Conservation (phyloP, 2,797 vertebrate species). For the Danio aesculapii region DNA sequence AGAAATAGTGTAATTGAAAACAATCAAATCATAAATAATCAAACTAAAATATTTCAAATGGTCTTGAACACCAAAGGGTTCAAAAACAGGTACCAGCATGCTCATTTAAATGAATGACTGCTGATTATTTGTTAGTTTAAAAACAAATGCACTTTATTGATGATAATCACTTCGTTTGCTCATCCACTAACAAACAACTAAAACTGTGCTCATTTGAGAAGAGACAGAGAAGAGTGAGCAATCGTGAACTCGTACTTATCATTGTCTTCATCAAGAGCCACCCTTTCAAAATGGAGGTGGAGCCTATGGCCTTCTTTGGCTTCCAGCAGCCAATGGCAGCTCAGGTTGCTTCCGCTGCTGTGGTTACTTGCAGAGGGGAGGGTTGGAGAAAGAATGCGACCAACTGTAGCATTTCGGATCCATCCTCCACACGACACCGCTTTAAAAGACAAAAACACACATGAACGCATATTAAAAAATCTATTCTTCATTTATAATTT, state of each 20-base stretch:
- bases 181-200: too few species aligned
- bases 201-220: too few species aligned
- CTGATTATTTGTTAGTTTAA: too few species aligned
- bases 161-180: too few species aligned
- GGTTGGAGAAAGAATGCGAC: conserved; percentile 88
- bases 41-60: background rate
- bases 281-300: conserved; percentile 92
- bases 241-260: conserved; percentile 80
- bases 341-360: conserved; percentile 87
- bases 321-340: conserved; percentile 92
- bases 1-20: too few species aligned
- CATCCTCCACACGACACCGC: conserved; percentile 89
- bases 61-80: background rate
- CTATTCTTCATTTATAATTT: too few species aligned
- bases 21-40: too few species aligned
- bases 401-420: conserved; percentile 89
- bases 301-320: conserved; percentile 88
- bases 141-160: too few species aligned
- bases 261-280: conserved; percentile 90
- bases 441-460: conserved; percentile 38
- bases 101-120: too few species aligned
- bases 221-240: too few species aligned
- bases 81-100: background rate
- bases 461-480: background rate
- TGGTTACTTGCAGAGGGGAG: conserved; percentile 81